A percentile compares a stretch with the other conserved stretches of the same genome.
Evolutionary conservation across 2,888 invertebrate species (phyloP).

Genomic region (Lasioglossum malachurum): DNA sequence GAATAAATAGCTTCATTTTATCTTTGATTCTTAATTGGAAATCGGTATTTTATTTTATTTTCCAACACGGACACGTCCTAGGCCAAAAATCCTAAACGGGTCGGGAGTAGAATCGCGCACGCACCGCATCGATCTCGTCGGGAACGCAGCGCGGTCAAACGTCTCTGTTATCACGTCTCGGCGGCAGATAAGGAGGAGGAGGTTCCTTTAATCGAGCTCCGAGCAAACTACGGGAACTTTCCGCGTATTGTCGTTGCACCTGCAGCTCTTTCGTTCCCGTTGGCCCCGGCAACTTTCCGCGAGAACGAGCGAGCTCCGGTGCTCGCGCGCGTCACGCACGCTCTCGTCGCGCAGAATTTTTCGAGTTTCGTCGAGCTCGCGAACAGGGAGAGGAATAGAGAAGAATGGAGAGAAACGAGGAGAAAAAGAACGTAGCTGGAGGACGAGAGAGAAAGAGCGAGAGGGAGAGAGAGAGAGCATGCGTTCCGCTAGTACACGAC

Average conservation of each 20-base stretch:
- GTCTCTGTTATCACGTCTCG: conserved; percentile 63
- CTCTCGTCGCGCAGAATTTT: neutral
- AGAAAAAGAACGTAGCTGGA: no score
- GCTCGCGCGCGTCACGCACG: neutral
- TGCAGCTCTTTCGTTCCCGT: conserved; percentile 20
- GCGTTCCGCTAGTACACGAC: neutral
- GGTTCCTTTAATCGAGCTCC: conserved; percentile 60
- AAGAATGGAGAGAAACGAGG: neutral
- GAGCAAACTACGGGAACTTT: conserved; percentile 52
- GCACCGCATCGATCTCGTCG: conserved; percentile 51
- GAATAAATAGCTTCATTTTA: no score
- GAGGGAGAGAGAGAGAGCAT: neutral
- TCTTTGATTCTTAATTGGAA: no score
- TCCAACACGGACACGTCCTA: neutral
- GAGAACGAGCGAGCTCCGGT: neutral
- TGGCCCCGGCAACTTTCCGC: neutral
- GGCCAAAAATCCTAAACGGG: neutral
- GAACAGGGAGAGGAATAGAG: neutral
- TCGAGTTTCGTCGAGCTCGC: neutral
- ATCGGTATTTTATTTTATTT: neutral
- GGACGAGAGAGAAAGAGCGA: neutral
- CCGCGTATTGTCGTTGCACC: conserved; percentile 49
- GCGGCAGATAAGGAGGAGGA: neutral
- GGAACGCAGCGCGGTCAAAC: conserved; percentile 50
- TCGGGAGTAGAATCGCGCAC: neutral